These are phyloP conservation scores for Calliopum simillimum DNA, from an alignment of 2,888 invertebrate genomes.

Conservation along the genomic window DNA sequence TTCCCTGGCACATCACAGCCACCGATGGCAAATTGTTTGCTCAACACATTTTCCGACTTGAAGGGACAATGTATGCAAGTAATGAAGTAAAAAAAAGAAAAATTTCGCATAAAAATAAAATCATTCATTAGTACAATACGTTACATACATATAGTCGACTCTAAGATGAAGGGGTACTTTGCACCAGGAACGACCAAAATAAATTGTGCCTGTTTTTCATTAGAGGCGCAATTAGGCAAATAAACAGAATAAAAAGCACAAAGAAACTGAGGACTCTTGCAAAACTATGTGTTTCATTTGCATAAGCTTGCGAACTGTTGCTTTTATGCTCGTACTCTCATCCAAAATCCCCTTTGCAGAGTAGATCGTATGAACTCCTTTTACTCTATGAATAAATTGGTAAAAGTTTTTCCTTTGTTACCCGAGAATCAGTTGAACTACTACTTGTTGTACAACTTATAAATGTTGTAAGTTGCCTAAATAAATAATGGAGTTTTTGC, in stretches of 20 bases:
- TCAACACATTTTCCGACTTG: constrained; percentile 3
- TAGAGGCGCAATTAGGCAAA: constrained; percentile 8
- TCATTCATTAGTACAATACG: background rate
- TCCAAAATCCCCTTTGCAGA: background rate
- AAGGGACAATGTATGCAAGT: background rate
- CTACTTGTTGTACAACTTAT: constrained; percentile 26
- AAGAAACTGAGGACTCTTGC: background rate
- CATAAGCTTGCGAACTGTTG: constrained; percentile 3
- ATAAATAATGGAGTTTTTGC: too few species aligned
- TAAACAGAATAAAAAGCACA: too few species aligned
- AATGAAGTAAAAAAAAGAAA: background rate
- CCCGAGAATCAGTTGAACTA: constrained; percentile 1
- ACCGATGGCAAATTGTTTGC: constrained; percentile 19
- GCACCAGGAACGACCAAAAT: background rate
- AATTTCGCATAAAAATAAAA: background rate
- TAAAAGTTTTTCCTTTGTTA: constrained; percentile 2
- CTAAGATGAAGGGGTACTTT: background rate
- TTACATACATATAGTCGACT: too few species aligned
- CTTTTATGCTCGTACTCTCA: background rate
- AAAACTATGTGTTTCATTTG: constrained; percentile 19
- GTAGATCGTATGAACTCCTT: too few species aligned
- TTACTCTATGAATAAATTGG: constrained; percentile 27
- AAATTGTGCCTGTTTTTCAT: constrained; percentile 17
- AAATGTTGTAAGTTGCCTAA: constrained; percentile 13
- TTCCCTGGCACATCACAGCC: constrained; percentile 11